These are phyloP conservation scores for Rhynchonycteris naso DNA, from an alignment of 2,797 vertebrate genomes.

Conservation along the genomic window DNA sequence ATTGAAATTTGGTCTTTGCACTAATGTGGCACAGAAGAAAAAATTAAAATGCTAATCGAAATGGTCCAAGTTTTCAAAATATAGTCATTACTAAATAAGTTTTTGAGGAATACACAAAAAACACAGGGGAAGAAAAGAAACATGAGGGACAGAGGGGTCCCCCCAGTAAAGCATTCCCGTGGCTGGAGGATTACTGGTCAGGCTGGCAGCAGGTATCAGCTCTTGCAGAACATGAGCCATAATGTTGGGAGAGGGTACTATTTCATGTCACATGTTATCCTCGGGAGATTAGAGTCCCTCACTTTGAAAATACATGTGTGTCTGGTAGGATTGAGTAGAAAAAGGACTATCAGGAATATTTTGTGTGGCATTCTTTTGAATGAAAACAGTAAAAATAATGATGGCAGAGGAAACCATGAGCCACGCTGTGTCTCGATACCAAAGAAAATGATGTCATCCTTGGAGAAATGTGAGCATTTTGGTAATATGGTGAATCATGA, in stretches of 20 bases:
- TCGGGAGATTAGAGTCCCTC: not conserved
- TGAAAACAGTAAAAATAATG: not conserved
- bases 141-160: accelerated
- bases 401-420: not conserved
- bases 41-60: not conserved
- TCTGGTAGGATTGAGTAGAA: not conserved
- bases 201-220: accelerated
- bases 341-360: not conserved
- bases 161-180: accelerated
- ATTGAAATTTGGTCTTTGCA: not conserved
- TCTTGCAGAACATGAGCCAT: too few species aligned
- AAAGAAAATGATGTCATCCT: accelerated
- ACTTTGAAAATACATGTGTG: not conserved
- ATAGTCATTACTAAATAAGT: not conserved
- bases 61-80: not conserved
- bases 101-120: not conserved
- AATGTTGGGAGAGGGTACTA: not conserved
- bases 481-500: not conserved
- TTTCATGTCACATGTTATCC: not conserved
- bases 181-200: accelerated
- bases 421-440: not conserved
- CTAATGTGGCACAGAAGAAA: not conserved
- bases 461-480: not conserved
- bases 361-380: not conserved
- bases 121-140: not conserved